Base-by-base conservation (phyloP, 2,113 vertebrate species). In the Ceyx margarethae region DNA sequence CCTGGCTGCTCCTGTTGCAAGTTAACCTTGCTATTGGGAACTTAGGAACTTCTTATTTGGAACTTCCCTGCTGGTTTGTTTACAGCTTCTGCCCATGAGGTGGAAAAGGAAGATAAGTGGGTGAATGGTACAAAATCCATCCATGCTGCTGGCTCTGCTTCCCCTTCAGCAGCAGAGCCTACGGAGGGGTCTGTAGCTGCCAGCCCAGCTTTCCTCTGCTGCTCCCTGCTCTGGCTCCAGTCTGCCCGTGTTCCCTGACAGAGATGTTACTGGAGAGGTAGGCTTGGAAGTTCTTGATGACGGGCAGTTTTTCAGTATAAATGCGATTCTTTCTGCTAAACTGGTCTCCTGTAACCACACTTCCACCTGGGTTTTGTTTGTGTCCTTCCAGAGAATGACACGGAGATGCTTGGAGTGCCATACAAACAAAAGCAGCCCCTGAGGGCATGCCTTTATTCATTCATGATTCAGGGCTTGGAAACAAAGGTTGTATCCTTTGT, bases 401-500 rank as follows among this genome's bases (percentile, higher is more conserved):
- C 68, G 87, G 62, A 79, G 75, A 35, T 79, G 72, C 76, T 61
- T 53, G 50, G 50, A 57, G 82, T 76, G 88, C 82, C 20, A 4
- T 23, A 4, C 51, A 26, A 82, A 64, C 75, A 73, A 1, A 45
- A 4, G 15, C 25, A 65, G n/a, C 58, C 76, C 85, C 80, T 1
- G 7, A 28, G 73, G 92, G 82, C 82, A 33, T 46, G 73, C 21
- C 3, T 77, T 74, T 45, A 62, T 61, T 90, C 83, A 43, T 62
- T 88, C 56, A 3, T 90, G 79, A 93, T 88, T 93, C 87, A 80
- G 51, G 73, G 28, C 69, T 84, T 77, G 69, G 83, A 81, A 90
- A 75, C 69, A 94, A 83, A 95, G 81, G 73, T 77, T 72, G 88
- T 90, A 80, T 54, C 92, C 91, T 69, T 33, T 72, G 90, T 90